Conservation (phyloP, 2,113 vertebrate species). For the Calypte anna region DNA sequence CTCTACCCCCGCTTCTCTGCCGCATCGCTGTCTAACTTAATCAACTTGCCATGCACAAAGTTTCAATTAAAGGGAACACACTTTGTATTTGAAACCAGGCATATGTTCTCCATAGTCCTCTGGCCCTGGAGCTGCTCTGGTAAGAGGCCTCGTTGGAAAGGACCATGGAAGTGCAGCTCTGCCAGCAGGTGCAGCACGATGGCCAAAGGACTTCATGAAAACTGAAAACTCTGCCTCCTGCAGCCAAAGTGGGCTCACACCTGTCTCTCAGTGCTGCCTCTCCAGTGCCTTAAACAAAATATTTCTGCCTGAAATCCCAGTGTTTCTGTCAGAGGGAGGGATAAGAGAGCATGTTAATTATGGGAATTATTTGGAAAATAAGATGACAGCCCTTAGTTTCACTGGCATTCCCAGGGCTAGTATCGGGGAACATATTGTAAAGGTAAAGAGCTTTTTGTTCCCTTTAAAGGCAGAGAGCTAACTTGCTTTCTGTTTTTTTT, state of each 20-base stretch:
- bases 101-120: accelerated
- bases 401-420: neutral
- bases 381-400: neutral
- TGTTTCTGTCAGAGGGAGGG: too few species aligned
- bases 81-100: neutral
- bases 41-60: neutral
- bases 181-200: neutral
- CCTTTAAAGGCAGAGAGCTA: neutral
- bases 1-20: neutral
- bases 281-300: neutral
- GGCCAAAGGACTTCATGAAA: accelerated
- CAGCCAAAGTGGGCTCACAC: too few species aligned
- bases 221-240: accelerated
- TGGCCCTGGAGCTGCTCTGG: neutral
- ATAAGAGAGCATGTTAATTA: accelerated
- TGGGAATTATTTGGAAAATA: accelerated
- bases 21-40: neutral
- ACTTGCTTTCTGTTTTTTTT: neutral
- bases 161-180: accelerated
- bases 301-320: neutral
- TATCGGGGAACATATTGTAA: accelerated
- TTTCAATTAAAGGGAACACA: neutral
- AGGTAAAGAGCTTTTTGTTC: neutral
- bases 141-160: neutral
- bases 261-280: neutral